A percentile compares a stretch with the other conserved stretches of the same genome.
These are phyloP conservation scores for Lycocorax pyrrhopterus DNA, from an alignment of 2,113 vertebrate genomes.

Conservation along the genomic window DNA sequence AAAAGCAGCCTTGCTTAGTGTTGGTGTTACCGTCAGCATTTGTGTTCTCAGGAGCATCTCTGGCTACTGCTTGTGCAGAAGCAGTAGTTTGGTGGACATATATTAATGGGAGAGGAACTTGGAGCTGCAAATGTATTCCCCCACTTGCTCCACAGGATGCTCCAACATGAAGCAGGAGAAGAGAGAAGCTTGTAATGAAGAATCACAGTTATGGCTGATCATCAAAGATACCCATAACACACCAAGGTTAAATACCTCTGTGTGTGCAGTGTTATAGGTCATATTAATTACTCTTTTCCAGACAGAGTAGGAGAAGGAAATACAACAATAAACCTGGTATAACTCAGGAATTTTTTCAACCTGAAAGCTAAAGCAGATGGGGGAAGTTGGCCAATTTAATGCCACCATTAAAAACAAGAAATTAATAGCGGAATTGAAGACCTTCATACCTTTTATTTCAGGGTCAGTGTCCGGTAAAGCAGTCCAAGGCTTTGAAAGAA, in stretches of 20 bases:
- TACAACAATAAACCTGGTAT: background rate
- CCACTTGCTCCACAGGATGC: background rate
- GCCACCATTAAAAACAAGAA: background rate
- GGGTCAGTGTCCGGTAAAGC: background rate
- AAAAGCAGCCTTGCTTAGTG: background rate
- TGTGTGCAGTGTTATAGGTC: background rate
- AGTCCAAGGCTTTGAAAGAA: background rate
- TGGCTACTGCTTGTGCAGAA: background rate
- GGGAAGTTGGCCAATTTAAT: background rate
- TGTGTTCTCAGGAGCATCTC: background rate
- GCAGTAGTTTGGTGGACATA: background rate
- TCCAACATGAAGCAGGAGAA: background rate
- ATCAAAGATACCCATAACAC: background rate
- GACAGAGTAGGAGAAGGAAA: background rate
- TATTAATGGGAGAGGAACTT: background rate
- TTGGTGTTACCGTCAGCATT: background rate
- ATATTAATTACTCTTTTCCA: background rate
- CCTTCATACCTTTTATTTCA: background rate
- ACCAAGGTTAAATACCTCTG: background rate
- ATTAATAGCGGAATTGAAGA: background rate
- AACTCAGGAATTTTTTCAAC: background rate
- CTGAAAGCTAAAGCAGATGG: background rate
- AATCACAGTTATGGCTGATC: background rate
- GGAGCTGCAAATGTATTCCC: background rate
- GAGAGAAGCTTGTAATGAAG: background rate